phyloP scores from a whole-genome alignment of 1,140 invertebrate species.

The Saccostrea cuccullata region DNA sequence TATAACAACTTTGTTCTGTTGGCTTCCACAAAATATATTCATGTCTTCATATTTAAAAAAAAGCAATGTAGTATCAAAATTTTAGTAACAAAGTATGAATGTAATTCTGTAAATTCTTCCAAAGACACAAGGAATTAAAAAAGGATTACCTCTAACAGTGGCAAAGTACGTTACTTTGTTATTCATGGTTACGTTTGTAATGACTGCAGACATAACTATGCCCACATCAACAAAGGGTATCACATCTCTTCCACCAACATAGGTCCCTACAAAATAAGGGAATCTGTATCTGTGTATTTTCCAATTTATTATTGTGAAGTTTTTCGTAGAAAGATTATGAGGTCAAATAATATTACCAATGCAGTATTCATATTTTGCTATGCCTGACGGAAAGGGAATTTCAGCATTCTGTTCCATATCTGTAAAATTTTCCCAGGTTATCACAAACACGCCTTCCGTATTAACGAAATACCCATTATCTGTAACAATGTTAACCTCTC shows the following conservation, averaged over 20 bases:
- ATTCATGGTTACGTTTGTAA: background rate
- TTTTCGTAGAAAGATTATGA: background rate
- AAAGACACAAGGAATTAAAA: too few relatives aligned
- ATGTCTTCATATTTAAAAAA: background rate
- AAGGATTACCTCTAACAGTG: background rate
- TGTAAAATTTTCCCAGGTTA: conserved; percentile 58
- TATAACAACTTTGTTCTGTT: too few relatives aligned
- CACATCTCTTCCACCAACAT: background rate
- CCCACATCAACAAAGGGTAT: background rate
- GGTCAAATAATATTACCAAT: conserved; percentile 45
- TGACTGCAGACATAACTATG: background rate
- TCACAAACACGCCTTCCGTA: background rate
- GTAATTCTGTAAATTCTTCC: too few relatives aligned
- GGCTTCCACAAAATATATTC: background rate
- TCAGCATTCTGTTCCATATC: conserved; percentile 42
- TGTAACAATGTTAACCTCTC: conserved; percentile 50
- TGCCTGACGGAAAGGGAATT: conserved; percentile 35
- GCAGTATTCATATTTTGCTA: conserved; percentile 47
- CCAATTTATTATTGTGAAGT: background rate
- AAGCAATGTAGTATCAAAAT: background rate
- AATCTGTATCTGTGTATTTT: background rate
- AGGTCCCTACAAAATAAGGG: background rate
- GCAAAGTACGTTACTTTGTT: background rate
- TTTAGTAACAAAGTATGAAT: background rate
- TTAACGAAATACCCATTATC: background rate